These are phyloP conservation scores for Heliconius himera DNA, from an alignment of 1,140 invertebrate genomes.

Conservation along the genomic window DNA sequence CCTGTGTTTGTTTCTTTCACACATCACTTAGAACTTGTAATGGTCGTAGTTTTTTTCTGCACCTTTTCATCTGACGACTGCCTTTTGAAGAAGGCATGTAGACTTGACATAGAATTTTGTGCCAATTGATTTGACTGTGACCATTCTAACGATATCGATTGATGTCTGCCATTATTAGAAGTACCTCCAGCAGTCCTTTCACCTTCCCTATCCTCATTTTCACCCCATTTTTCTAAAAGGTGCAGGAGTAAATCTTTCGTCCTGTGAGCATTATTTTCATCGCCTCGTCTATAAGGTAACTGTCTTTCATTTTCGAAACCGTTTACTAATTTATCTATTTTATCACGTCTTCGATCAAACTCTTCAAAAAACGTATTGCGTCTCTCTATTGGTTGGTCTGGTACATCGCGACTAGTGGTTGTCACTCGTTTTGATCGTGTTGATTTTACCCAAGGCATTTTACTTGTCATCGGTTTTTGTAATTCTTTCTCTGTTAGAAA, in stretches of 20 bases:
- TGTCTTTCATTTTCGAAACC: constrained; percentile 66
- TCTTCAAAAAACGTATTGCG: constrained; percentile 83
- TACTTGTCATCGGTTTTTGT: constrained; percentile 71
- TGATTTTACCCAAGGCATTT: constrained; percentile 81
- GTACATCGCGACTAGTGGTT: constrained; percentile 84
- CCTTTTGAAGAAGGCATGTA: constrained; percentile 86
- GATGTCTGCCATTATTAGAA: constrained; percentile 77
- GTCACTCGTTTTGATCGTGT: constrained; percentile 83
- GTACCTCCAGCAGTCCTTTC: constrained; percentile 72
- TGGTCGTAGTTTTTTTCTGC: constrained; percentile 66
- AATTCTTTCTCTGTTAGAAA: constrained; percentile 69
- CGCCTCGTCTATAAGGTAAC: constrained; percentile 73
- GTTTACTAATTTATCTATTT: constrained; percentile 75
- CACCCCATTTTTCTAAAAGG: constrained; percentile 88
- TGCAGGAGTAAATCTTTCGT: constrained; percentile 88
- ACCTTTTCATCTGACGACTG: constrained; percentile 83
- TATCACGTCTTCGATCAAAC: constrained; percentile 74
- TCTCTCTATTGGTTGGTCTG: constrained; percentile 82
- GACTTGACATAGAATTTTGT: constrained; percentile 84
- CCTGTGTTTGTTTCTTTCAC: constrained; percentile 40
- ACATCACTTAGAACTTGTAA: constrained; percentile 63
- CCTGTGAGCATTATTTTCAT: constrained; percentile 83
- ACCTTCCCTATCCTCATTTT: constrained; percentile 76
- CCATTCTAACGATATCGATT: constrained; percentile 83
- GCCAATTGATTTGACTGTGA: constrained; percentile 80